Evolutionary conservation across 2,888 invertebrate genomes (phyloP), one percentile per base, ranked within the genome.

Genomic region (Lymantria monacha): DNA sequence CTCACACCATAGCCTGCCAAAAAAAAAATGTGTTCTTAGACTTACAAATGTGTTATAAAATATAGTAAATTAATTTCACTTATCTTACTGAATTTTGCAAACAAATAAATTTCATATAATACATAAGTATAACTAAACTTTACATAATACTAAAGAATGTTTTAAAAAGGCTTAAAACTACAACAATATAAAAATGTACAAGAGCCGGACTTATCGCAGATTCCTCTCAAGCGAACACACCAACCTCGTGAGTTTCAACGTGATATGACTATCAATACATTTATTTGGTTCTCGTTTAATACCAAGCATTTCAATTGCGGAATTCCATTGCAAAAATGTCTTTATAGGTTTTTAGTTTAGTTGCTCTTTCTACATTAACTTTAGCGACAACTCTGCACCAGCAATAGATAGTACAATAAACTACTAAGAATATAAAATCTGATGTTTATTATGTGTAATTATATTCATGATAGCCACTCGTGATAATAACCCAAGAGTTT

Each of bases 161-260:
- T 50, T 46, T 31, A 40, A 66, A 61, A 49, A 50, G 59, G 10
- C 51, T 54, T 48, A 48, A 52, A 66, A 47, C 63, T 51, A 50
- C 44, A 59, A 55, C 31, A 9, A 40, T 44, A 31, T 33, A 12
- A 30, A 43, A 30, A 12, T 31, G 43, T 48, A 55, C 56, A 45
- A 56, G 66, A 67, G 74, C 73, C 76, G 72, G 57, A 46, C 55
- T 36, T 31, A 54, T 53, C 70, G 66, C 73, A 64, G 66, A 69
- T 76, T 74, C 74, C 68, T 72, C 66, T 66, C 66, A 72, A 66
- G 59, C 61, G 56, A 22, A 22, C 53, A 11, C 63, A 68, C 64
- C 50, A 55, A 56, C 68, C 76, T 66, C 63, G 65, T 67, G 71
- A 63, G 54, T 47, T 48, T 43, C 58, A 8, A 72, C 74, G 76